Percentiles rank a stretch among this genome's conserved stretches.
phyloP scores from a whole-genome alignment of 2,888 invertebrate genomes.

The Asteroscopus sphinx region DNA sequence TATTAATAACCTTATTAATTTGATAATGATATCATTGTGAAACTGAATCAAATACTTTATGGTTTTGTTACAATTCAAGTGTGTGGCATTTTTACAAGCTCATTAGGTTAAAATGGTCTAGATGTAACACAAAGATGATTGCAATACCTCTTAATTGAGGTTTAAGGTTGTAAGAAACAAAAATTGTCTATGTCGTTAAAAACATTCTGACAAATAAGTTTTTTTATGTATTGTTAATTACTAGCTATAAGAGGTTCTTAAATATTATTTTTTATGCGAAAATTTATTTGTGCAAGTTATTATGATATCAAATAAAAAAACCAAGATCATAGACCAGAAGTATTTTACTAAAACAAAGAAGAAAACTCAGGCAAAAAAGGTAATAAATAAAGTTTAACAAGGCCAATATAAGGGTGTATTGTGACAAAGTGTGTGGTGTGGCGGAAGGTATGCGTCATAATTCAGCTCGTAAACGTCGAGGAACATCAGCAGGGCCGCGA shows the following conservation, averaged over 20 bases:
- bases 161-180: too few species aligned
- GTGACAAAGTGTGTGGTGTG: conserved; percentile 70
- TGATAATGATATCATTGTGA: conserved; percentile 1
- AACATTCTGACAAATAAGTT: too few species aligned
- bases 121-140: conserved; percentile 5
- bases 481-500: conserved; percentile 64
- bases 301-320: too few species aligned
- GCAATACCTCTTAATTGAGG: conserved; percentile 1
- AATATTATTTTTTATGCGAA: too few species aligned
- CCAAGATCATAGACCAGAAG: too few species aligned
- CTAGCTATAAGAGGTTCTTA: too few species aligned
- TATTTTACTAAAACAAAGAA: conserved; percentile 1
- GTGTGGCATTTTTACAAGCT: conserved; percentile 24
- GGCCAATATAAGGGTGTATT: conserved; percentile 62
- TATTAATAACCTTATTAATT: conserved; percentile 9
- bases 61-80: conserved; percentile 4
- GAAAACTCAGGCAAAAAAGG: conserved; percentile 11
- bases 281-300: too few species aligned
- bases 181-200: too few species aligned
- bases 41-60: neutral
- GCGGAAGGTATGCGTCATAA: conserved; percentile 85
- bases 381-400: conserved; percentile 69
- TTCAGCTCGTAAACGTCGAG: conserved; percentile 82
- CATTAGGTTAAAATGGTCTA: conserved; percentile 22
- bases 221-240: too few species aligned